Base-by-base conservation (phyloP, 1,140 invertebrate species). In the Brachionus paranguensis region DNA sequence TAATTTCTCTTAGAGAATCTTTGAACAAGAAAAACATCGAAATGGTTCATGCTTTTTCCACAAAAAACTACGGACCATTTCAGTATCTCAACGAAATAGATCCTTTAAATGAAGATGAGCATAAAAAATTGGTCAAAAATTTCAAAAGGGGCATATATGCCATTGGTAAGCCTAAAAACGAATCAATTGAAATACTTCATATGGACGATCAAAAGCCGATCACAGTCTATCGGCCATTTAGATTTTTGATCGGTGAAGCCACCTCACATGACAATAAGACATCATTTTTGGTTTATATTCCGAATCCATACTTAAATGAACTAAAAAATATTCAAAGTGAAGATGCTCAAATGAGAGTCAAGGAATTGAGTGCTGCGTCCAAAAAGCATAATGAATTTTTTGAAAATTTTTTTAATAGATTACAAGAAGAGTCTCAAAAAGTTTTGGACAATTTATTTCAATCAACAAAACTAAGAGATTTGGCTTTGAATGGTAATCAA, bases 391-490 rank as follows among this genome's bases (percentile, higher is more conserved):
- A 72, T 72, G 68, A 72, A 17, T 72, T 72, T 43, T 72, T 41
- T 17, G 17, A 72, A 41, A 20, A 72, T 43, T 72, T 72, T 72
- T 72, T 45, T 14, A 72, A 43, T 24, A 41, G 68, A 72, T 72
- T 72, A 10, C 29, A 72, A 20, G 68, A 72, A 72, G 68, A 72
- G 10, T 72, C 68, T 41, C 68, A 72, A 43, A 72, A 72, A 43
- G 14, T 72, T 72, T 72, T 72, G n/a, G 68, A 72, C 11, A 43
- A 17, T 43, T 72, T 43, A 43, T 72, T 72, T 43, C n/a, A n/a
- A 43, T 24, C 14, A 4, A 72, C 33, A 7, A 43, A 72, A 37
- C 24, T 72, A 24, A 72, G 33, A 72, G 68, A 72, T 37, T 33
- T 72, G 17, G 68, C 68, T 45, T 11, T 72, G 37, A 72, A 72